Percentiles rank a stretch among this genome's conserved stretches.
Conservation (phyloP, 1,140 invertebrate species). For the Pantala flavescens region DNA sequence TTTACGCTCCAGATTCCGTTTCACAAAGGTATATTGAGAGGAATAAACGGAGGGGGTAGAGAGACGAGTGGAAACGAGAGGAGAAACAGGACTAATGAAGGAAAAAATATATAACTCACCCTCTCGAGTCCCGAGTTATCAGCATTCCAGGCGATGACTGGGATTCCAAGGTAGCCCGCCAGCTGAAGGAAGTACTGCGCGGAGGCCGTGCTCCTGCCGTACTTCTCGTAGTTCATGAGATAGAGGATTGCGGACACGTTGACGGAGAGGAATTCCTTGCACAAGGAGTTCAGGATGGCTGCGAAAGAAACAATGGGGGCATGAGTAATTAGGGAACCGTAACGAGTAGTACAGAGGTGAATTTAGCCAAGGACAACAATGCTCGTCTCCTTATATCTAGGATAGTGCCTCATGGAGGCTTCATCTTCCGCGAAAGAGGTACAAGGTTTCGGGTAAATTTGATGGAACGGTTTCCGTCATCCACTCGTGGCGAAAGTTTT, state of each 20-base stretch:
- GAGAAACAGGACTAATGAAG: not conserved
- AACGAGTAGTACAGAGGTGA: too few relatives aligned
- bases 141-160: conserved; percentile 90
- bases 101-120: conserved; percentile 36
- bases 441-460: too few relatives aligned
- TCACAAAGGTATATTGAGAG: too few relatives aligned
- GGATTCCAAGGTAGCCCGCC: conserved; percentile 72
- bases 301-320: conserved; percentile 34
- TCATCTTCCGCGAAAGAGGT: too few relatives aligned
- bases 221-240: conserved; percentile 82
- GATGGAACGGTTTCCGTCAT: too few relatives aligned
- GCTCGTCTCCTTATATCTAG: too few relatives aligned
- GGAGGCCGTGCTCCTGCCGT: conserved; percentile 76
- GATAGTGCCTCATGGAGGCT: too few relatives aligned
- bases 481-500: too few relatives aligned
- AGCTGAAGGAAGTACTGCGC: conserved; percentile 88
- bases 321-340: not conserved
- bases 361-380: too few relatives aligned
- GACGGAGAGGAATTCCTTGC: conserved; percentile 74
- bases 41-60: not conserved
- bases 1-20: not conserved
- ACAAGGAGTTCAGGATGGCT: conserved; percentile 76
- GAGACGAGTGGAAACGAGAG: not conserved
- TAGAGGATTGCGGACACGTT: conserved; percentile 88
- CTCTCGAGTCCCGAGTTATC: conserved; percentile 77